Evolutionary conservation across 1,140 invertebrate genomes (phyloP).

Genomic region (Parasteatoda tepidariorum): DNA sequence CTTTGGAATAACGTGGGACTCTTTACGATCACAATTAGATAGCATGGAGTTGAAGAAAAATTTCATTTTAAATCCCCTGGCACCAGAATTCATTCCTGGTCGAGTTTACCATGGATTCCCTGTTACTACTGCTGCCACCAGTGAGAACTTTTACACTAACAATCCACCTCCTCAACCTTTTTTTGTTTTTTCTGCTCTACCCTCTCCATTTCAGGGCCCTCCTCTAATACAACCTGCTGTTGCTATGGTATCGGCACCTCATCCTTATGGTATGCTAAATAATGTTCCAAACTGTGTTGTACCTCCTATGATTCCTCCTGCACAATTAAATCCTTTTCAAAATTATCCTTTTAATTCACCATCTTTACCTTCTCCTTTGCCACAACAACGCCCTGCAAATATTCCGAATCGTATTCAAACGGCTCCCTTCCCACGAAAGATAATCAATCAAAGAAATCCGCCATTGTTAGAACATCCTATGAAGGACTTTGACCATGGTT

Average conservation of each 20-base stretch:
- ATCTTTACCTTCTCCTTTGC: background rate
- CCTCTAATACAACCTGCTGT: slow-evolving; percentile 37
- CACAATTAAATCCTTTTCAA: slow-evolving; percentile 40
- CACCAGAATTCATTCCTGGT: slow-evolving; percentile 81
- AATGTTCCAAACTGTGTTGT: slow-evolving; percentile 24
- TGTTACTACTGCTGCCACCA: background rate
- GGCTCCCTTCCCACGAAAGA: slow-evolving; percentile 13
- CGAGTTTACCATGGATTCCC: slow-evolving; percentile 17
- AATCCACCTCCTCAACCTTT: slow-evolving; percentile 12
- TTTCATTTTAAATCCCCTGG: slow-evolving; percentile 84
- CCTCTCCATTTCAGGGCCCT: slow-evolving; percentile 29
- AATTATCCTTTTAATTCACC: slow-evolving; percentile 22
- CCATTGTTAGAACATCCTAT: background rate
- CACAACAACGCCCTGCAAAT: background rate
- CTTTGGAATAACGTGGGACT: slow-evolving; percentile 79
- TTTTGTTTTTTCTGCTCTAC: slow-evolving; percentile 2
- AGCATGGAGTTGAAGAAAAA: slow-evolving; percentile 80
- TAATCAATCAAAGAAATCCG: background rate
- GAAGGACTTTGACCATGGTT: slow-evolving; percentile 38
- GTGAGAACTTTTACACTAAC: background rate
- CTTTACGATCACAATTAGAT: slow-evolving; percentile 77
- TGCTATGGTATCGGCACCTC: slow-evolving; percentile 15
- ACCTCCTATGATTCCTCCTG: background rate
- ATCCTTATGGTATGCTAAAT: slow-evolving; percentile 28
- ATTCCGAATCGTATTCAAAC: background rate